phyloP scores from a whole-genome alignment of 2,113 vertebrate genomes.

The Nesoenas mayeri region DNA sequence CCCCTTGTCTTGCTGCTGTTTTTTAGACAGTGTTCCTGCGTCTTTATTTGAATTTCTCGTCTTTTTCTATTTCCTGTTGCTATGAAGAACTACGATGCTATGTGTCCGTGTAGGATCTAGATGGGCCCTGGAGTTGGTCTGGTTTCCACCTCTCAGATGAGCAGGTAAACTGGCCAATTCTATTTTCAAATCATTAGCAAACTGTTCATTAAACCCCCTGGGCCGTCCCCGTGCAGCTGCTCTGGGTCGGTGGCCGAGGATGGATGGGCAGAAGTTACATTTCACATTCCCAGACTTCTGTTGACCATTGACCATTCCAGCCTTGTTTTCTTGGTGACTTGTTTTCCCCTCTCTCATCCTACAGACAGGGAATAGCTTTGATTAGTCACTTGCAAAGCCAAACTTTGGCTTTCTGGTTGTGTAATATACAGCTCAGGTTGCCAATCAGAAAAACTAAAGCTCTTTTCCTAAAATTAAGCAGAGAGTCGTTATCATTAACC shows the following conservation, averaged over 20 bases:
- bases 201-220: not conserved
- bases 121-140: slow-evolving; percentile 14
- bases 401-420: not conserved
- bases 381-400: not conserved
- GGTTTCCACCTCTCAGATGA: slow-evolving; percentile 28
- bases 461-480: not conserved
- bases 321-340: not conserved
- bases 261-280: not conserved
- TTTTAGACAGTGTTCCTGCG: slow-evolving; percentile 40
- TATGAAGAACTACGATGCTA: not conserved
- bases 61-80: slow-evolving; percentile 54
- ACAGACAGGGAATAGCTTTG: not conserved
- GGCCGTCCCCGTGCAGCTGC: accelerated
- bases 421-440: not conserved
- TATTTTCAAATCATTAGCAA: not conserved
- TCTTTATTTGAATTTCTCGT: slow-evolving; percentile 33
- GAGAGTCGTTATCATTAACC: not conserved
- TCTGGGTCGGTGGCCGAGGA: not conserved
- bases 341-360: not conserved
- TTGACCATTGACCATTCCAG: not conserved
- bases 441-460: slow-evolving; percentile 26
- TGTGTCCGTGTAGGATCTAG: not conserved
- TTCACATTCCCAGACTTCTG: not conserved
- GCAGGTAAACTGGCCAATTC: not conserved
- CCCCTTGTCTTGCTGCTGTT: slow-evolving; percentile 6